Evolutionary conservation across 2,888 invertebrate species (phyloP).

Genomic region (Acleris literana): DNA sequence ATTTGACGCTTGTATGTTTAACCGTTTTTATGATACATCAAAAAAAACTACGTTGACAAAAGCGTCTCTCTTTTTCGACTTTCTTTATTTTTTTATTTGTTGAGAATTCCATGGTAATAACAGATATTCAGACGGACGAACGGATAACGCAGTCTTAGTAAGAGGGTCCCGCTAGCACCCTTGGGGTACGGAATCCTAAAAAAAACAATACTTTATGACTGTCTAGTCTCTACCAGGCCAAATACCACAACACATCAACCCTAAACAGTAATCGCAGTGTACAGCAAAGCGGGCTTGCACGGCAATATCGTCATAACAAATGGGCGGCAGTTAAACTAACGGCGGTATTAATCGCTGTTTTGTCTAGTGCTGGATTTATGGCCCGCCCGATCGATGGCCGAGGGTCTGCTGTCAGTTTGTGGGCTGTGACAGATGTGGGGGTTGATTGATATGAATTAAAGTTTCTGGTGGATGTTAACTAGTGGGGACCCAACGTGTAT

Average conservation of each 20-base stretch:
- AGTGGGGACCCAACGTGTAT: neutral
- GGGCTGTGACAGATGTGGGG: constrained; percentile 33
- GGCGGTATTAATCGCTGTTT: constrained; percentile 77
- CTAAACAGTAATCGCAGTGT: constrained; percentile 27
- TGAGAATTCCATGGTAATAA: too few relatives aligned
- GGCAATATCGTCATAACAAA: constrained; percentile 62
- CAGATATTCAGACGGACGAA: too few relatives aligned
- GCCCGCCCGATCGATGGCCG: constrained; percentile 38
- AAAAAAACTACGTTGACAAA: too few relatives aligned
- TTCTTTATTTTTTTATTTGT: too few relatives aligned
- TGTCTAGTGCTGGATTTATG: constrained; percentile 62
- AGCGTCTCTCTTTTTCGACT: too few relatives aligned
- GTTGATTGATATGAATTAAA: constrained; percentile 25
- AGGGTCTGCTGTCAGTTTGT: constrained; percentile 33
- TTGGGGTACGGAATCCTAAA: too few relatives aligned
- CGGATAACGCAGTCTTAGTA: too few relatives aligned
- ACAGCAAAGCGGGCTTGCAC: constrained; percentile 15
- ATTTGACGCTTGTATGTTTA: too few relatives aligned
- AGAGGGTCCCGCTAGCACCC: too few relatives aligned
- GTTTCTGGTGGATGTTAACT: constrained; percentile 6
- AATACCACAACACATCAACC: constrained; percentile 17
- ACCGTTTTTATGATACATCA: too few relatives aligned
- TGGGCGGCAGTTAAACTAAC: constrained; percentile 70
- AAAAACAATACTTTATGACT: neutral
- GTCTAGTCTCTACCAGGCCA: neutral